phyloP scores from a whole-genome alignment of 2,113 vertebrate genomes.

The Plestiodon gilberti region DNA sequence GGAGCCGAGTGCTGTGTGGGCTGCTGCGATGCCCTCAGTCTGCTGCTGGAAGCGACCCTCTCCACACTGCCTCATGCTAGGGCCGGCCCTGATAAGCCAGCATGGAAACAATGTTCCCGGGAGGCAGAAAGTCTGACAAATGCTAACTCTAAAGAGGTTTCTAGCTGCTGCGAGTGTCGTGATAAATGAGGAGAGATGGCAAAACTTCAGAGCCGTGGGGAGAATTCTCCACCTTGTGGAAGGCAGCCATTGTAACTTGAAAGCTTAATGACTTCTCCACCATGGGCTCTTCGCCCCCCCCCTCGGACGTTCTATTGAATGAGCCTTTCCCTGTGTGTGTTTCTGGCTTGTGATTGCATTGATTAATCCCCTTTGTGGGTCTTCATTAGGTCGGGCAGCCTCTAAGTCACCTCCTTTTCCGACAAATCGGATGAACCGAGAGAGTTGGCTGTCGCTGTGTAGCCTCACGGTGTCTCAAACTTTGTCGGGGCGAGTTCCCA shows the following conservation, averaged over 20 bases:
- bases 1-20: no score
- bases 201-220: background rate
- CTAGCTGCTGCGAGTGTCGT: accelerated
- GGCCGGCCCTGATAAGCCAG: background rate
- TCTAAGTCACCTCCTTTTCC: conserved; percentile 64
- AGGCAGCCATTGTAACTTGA: background rate
- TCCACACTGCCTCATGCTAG: no score
- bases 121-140: background rate
- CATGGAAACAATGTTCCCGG: background rate
- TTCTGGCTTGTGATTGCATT: conserved; percentile 53
- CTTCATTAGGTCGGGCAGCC: conserved; percentile 64
- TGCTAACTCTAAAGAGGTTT: background rate
- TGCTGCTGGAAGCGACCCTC: no score
- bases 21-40: no score
- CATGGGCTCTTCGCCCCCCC: conserved; percentile 29
- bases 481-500: background rate
- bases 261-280: background rate
- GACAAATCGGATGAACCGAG: conserved; percentile 58
- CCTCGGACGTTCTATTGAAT: conserved; percentile 57
- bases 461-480: background rate
- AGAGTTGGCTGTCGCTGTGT: background rate
- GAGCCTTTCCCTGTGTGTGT: conserved; percentile 47
- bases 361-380: conserved; percentile 60
- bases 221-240: conserved; percentile 1
- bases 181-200: background rate